Base-by-base conservation (phyloP, 2,888 invertebrate species). In the Formica aserva region DNA sequence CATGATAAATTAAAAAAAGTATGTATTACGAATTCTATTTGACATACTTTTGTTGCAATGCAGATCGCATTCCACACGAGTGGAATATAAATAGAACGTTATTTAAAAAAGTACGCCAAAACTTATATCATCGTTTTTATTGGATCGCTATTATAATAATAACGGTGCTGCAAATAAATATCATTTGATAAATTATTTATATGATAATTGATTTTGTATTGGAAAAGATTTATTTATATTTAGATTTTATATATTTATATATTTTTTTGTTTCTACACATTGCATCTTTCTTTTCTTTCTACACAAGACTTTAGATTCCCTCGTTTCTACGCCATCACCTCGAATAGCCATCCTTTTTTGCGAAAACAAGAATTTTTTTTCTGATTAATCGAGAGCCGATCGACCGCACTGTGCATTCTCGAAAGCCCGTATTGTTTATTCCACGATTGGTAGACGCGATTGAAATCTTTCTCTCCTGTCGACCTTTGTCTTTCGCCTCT, bases 311-410 rank as follows among this genome's bases (percentile, higher is more conserved):
- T 81, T 65, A 41, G 71, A 15, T 22, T 71, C 78, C 22, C 57
- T 71, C 22, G 60, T 72, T 72, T 45, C 72, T 35, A n/a, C 71
- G 32, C 67, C 76, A 80, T 62, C 83, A 41, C 29, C 41, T 66
- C 63, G 67, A 77, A 85, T 69, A 57, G 65, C 41, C 65, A 32
- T 62, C 80, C 32, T 80, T 78, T 81, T 82, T 81, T 63, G 60
- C 57, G 71, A 82, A 90, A 85, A 69, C 85, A 85, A 90, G 83
- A 90, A 87, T 91, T 88, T 91, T 89, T 91, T 91, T 92, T 91
- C 88, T 86, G 89, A 91, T 92, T 92, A 93, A 93, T 92, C 91
- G 91, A 93, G 90, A 93, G 91, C 85, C 91, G 92, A 93, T 93
- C 92, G 92, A 93, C 91, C 90, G 91, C 91, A 90, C 90, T 85